Evolutionary conservation across 1,140 invertebrate species (phyloP).

Genomic region (Microplitis mediator): DNA sequence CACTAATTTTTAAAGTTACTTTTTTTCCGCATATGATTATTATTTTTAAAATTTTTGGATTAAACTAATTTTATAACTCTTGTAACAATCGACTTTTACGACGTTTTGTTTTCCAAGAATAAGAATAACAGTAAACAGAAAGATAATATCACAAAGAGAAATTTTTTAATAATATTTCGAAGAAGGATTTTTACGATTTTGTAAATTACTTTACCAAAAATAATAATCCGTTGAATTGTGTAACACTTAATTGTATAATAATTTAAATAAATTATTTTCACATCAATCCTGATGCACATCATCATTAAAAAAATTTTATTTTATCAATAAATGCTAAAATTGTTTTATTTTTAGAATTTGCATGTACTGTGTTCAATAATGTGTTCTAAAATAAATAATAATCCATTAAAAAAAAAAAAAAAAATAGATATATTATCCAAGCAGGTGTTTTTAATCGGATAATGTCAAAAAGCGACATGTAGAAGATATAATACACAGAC

Average conservation of each 20-base stretch:
- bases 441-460: not conserved
- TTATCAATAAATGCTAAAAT: no score
- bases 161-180: not conserved
- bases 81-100: not conserved
- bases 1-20: not conserved
- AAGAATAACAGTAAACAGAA: not conserved
- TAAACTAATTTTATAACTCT: not conserved
- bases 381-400: not conserved
- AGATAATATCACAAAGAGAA: not conserved
- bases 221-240: not conserved
- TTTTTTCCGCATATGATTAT: not conserved
- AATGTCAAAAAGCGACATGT: not conserved
- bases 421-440: not conserved
- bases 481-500: not conserved
- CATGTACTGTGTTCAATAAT: not conserved
- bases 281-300: no score
- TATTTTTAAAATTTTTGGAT: not conserved
- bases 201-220: not conserved
- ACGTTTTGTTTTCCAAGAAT: not conserved
- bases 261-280: no score
- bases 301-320: no score
- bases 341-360: no score
- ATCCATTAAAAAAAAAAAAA: not conserved
- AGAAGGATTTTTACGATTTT: slow-evolving; percentile 9
- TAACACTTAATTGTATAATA: not conserved